Conservation (phyloP, 2,113 vertebrate genomes). For the Tringa solitaria region DNA sequence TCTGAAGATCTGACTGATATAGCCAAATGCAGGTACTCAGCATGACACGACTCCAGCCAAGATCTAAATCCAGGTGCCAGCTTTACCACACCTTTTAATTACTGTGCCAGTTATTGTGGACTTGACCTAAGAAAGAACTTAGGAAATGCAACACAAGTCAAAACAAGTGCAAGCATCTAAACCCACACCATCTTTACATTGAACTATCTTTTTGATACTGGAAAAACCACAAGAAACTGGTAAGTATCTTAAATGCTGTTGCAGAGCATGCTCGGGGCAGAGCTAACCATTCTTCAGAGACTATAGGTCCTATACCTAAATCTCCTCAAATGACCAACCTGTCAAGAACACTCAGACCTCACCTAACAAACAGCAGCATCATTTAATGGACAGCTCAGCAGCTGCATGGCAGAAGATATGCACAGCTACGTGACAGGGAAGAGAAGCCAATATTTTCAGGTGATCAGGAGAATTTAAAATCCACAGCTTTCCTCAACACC, state of each 20-base stretch:
- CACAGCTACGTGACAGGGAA: not conserved
- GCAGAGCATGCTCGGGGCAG: not conserved
- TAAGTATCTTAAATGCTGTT: not conserved
- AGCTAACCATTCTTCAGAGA: not conserved
- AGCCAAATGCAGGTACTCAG: not conserved
- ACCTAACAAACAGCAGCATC: not conserved
- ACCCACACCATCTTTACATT: not conserved
- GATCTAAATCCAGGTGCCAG: not conserved
- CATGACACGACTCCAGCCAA: not conserved
- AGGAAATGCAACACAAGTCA: not conserved
- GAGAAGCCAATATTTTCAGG: not conserved
- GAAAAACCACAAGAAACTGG: not conserved
- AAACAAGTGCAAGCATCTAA: not conserved
- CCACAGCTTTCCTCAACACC: not conserved
- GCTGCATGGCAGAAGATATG: not conserved
- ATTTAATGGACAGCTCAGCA: not conserved
- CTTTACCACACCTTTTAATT: not conserved
- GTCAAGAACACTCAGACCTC: not conserved
- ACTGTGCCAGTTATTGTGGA: not conserved
- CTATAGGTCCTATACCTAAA: fast-evolving
- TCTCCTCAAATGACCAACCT: not conserved
- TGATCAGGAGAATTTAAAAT: not conserved
- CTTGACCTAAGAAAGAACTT: not conserved
- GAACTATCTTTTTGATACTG: not conserved
- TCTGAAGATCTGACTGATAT: not conserved